Conservation (phyloP, 2,113 vertebrate genomes). For the Hipposideros armiger region DNA sequence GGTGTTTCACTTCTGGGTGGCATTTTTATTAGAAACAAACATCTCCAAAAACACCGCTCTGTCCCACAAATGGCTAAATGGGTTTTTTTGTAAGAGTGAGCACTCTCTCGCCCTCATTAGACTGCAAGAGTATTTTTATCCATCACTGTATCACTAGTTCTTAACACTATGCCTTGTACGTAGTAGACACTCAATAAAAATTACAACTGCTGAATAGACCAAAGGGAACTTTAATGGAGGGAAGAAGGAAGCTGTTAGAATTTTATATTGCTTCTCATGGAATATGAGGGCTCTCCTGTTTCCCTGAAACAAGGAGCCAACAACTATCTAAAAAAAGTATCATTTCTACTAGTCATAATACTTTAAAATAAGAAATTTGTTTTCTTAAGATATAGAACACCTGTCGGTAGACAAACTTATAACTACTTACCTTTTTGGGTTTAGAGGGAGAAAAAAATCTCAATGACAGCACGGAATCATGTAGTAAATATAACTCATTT, state of each 20-base stretch:
- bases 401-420: not conserved
- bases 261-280: not conserved
- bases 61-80: not conserved
- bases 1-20: not conserved
- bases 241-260: not conserved
- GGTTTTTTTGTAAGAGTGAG: not conserved
- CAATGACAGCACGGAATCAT: not conserved
- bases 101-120: not conserved
- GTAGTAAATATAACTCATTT: conserved; percentile 11
- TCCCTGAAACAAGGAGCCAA: not conserved
- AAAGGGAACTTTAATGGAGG: not conserved
- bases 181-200: not conserved
- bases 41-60: not conserved
- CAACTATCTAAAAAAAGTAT: not conserved
- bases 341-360: not conserved
- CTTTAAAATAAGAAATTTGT: conserved; percentile 45
- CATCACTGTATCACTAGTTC: not conserved
- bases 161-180: not conserved
- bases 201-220: not conserved
- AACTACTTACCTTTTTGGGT: not conserved
- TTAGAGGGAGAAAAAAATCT: not conserved
- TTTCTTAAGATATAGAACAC: not conserved
- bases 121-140: not conserved
- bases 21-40: conserved; percentile 49
- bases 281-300: not conserved